phyloP scores from a whole-genome alignment of 2,113 vertebrate genomes.

The Conger conger region DNA sequence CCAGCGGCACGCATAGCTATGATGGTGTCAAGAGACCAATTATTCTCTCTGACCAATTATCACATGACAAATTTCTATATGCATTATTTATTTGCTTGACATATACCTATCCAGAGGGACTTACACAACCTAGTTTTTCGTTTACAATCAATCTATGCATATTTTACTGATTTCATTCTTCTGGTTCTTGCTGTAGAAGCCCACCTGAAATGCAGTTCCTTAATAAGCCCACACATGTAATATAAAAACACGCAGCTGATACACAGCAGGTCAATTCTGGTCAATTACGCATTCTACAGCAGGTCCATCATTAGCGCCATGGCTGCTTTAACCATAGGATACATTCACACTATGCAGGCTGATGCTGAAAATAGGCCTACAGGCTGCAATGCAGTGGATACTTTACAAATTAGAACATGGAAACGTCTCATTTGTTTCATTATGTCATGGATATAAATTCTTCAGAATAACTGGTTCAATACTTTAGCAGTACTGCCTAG shows the following conservation, averaged over 20 bases:
- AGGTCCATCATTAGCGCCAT: too few relatives aligned
- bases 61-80: neutral
- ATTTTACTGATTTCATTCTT: neutral
- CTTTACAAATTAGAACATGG: neutral
- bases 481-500: neutral
- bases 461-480: neutral
- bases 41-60: neutral
- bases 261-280: too few relatives aligned
- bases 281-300: too few relatives aligned
- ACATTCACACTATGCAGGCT: too few relatives aligned
- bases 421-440: too few relatives aligned
- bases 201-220: too few relatives aligned
- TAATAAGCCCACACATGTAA: too few relatives aligned
- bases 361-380: too few relatives aligned
- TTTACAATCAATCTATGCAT: neutral
- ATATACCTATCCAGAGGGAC: neutral
- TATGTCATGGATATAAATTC: neutral
- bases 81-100: neutral
- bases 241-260: too few relatives aligned
- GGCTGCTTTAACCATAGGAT: too few relatives aligned
- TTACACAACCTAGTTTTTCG: neutral
- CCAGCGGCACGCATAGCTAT: constrained; percentile 33
- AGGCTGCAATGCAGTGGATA: neutral
- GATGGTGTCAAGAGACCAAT: neutral
- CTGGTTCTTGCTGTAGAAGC: neutral